Base-by-base conservation (phyloP, 1,140 invertebrate genomes). In the Drosophila azteca region DNA sequence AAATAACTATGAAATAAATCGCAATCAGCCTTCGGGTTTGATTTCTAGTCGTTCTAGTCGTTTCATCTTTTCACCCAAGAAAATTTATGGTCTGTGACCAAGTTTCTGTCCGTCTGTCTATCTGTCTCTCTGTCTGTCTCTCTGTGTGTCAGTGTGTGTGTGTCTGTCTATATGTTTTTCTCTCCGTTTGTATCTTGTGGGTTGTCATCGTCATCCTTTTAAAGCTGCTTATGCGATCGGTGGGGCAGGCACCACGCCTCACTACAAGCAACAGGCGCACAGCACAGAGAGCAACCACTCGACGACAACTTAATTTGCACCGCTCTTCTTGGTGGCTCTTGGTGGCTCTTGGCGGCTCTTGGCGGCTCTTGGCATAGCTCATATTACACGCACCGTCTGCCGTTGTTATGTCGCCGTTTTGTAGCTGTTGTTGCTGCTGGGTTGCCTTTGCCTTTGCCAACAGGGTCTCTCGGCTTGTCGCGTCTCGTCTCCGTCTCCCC, bases 361-460 rank as follows among this genome's bases (percentile, higher is more conserved):
- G 17, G 17, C 1, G 11, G 13, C 11, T 29, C 51, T 50, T 60
- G 57, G 61, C 74, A 65, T 78, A 70, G 64, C 82, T 85, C 82
- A 88, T 82, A 85, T 85, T 85, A 85, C 81, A 85, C 78, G 78
- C 82, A 84, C 51, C 73, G 73, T 76, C 63, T 79, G 58, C 58
- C 35, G 35, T 39, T 39, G 11, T 39, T 39, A 39, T 39, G 35
- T 39, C 11, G 35, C 35, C 35, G 35, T 39, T 39, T 39, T 39
- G 35, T 39, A 13, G 17, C 17, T 39, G 13, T 35, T 35, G 31
- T 9, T 35, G 31, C 9, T 35, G 31, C 11, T 11, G 31, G 31
- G 31, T 11, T 31, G 29, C 24, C 35, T 41, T 29, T 64, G 31
- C 39, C 44, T 17, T 17, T 4, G 29, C 44, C 50, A 39, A 35